Evolutionary conservation across 2,797 vertebrate genomes (phyloP).

Genomic region (Sardinella longiceps): DNA sequence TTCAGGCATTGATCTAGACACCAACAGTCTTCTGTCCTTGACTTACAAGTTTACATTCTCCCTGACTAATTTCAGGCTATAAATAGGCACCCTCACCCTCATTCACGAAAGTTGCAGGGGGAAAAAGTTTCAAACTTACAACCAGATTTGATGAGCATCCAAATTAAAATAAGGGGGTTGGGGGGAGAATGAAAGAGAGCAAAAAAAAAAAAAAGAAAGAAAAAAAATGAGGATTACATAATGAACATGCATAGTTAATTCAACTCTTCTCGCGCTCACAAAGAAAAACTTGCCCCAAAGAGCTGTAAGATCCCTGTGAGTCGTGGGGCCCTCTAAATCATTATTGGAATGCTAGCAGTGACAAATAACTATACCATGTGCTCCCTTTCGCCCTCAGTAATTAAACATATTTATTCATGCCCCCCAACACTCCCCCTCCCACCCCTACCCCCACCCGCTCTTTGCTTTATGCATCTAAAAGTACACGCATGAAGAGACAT

Average conservation of each 20-base stretch:
- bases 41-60: neutral
- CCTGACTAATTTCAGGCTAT: neutral
- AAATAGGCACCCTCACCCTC: neutral
- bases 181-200: neutral
- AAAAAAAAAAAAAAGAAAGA: neutral
- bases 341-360: neutral
- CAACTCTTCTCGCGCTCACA: neutral
- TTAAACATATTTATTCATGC: constrained; percentile 27
- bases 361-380: constrained; percentile 17
- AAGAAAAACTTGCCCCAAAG: constrained; percentile 14
- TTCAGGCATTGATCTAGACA: neutral
- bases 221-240: neutral
- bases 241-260: constrained; percentile 19
- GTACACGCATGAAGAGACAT: constrained; percentile 6
- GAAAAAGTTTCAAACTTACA: neutral
- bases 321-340: neutral
- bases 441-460: neutral
- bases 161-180: neutral
- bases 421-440: neutral
- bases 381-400: neutral
- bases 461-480: neutral
- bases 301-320: neutral
- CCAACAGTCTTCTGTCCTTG: neutral
- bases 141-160: neutral
- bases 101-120: neutral